Percentiles rank a stretch among this genome's conserved stretches.
These are phyloP conservation scores for Protobothrops mucrosquamatus DNA, from an alignment of 2,113 vertebrate genomes.

Conservation along the genomic window DNA sequence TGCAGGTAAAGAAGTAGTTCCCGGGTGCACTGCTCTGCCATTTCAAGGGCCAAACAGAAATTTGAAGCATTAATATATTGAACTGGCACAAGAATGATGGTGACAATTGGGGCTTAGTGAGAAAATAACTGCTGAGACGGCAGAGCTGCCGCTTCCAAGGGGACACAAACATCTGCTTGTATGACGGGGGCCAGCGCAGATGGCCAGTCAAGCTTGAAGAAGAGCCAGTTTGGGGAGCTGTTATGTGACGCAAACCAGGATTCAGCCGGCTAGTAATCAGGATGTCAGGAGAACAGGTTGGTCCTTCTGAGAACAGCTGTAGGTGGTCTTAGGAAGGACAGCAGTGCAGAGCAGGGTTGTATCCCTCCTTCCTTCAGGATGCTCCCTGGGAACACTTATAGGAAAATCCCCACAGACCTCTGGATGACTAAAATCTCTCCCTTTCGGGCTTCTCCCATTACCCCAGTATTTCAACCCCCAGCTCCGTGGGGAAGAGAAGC, in stretches of 20 bases:
- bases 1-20: too few relatives aligned
- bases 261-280: background rate
- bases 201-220: background rate
- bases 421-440: background rate
- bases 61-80: background rate
- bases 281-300: background rate
- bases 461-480: conserved; percentile 62
- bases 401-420: background rate
- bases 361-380: background rate
- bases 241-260: background rate
- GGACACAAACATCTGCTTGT: background rate
- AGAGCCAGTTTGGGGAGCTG: background rate
- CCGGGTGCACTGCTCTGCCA: background rate
- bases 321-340: background rate
- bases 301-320: background rate
- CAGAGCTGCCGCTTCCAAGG: background rate
- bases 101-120: background rate
- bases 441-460: background rate
- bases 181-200: background rate
- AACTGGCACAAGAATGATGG: background rate
- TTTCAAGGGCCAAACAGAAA: background rate
- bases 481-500: conserved; percentile 76
- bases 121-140: background rate
- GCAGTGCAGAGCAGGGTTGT: background rate
- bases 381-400: background rate